Conservation (phyloP, 2,113 vertebrate genomes). For the Hyla sarda region DNA sequence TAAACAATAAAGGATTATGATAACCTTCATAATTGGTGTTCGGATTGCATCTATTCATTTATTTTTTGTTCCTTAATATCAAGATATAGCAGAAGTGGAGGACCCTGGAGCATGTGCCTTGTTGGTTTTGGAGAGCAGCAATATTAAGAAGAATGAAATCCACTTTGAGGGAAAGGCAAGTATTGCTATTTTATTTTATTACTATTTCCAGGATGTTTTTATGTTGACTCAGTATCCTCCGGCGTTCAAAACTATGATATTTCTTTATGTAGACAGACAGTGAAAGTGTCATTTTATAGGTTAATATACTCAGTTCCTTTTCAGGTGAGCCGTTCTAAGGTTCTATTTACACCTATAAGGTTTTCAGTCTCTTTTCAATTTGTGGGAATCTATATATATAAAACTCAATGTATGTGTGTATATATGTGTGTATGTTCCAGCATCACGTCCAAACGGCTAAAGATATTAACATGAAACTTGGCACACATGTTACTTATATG, state of each 20-base stretch:
- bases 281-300: not conserved
- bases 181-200: conserved; percentile 15
- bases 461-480: too few relatives aligned
- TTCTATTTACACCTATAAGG: not conserved
- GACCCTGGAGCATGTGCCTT: conserved; percentile 24
- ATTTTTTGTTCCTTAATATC: not conserved
- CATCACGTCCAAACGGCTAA: too few relatives aligned
- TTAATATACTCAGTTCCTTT: not conserved
- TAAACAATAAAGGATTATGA: not conserved
- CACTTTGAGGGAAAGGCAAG: conserved; percentile 44
- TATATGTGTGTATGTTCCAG: too few relatives aligned
- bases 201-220: conserved; percentile 29
- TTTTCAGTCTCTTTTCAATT: not conserved
- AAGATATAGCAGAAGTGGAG: conserved; percentile 19
- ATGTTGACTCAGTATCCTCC: conserved; percentile 6
- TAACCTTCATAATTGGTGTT: not conserved
- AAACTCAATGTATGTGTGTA: too few relatives aligned
- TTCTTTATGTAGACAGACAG: not conserved
- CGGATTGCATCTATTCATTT: not conserved
- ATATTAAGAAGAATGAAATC: conserved; percentile 36
- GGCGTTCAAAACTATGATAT: conserved; percentile 2
- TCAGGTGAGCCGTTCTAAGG: not conserved
- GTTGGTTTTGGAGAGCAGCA: conserved; percentile 52
- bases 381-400: not conserved
- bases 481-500: too few relatives aligned